Conservation (phyloP, 2,113 vertebrate species). For the Misgurnus mizolepis region DNA sequence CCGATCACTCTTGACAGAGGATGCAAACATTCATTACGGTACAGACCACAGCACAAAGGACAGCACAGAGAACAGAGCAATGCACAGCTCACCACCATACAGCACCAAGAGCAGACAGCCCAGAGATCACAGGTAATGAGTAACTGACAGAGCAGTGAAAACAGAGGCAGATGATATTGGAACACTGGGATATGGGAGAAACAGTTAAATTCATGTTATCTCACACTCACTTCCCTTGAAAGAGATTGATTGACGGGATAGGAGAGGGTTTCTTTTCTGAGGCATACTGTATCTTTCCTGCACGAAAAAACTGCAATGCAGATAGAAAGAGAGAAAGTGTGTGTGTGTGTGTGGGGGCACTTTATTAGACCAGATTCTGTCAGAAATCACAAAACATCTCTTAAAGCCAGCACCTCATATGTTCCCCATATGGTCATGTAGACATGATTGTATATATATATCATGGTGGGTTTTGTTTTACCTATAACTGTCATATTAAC, state of each 20-base stretch:
- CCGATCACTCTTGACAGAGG: conserved; percentile 53
- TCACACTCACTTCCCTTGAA: neutral
- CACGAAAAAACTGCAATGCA: conserved; percentile 54
- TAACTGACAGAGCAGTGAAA: conserved; percentile 2
- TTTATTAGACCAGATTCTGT: neutral
- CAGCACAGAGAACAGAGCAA: conserved; percentile 28
- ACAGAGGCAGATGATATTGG: neutral
- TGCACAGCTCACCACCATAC: conserved; percentile 19
- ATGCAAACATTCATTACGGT: conserved; percentile 39
- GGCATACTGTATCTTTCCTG: conserved; percentile 8
- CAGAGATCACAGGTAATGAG: neutral
- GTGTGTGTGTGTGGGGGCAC: neutral
- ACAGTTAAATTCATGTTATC: neutral
- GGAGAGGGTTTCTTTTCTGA: conserved; percentile 2
- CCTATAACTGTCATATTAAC: too few species aligned
- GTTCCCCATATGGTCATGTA: neutral
- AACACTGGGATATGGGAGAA: neutral
- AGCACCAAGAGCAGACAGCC: conserved; percentile 9
- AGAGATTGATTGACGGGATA: conserved; percentile 18
- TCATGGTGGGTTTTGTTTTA: neutral
- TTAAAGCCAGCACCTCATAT: neutral
- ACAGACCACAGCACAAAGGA: conserved; percentile 7
- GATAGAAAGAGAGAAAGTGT: conserved; percentile 20
- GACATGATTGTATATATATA: neutral
- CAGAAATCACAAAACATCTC: neutral